Conservation (phyloP, 1,140 invertebrate genomes). For the Dendrolimus punctatus region DNA sequence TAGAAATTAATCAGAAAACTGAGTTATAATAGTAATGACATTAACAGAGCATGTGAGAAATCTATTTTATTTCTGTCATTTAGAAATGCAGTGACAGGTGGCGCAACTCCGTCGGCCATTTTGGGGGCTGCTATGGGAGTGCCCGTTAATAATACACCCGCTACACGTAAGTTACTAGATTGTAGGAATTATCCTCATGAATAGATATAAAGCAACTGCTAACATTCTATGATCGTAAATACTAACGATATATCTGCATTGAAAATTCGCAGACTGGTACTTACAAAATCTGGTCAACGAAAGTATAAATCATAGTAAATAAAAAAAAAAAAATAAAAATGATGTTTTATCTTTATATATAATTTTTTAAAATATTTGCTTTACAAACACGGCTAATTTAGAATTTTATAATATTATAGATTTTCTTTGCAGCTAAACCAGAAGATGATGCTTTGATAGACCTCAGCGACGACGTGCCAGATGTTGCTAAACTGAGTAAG, state of each 20-base stretch:
- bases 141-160: constrained; percentile 24
- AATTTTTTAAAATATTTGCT: neutral
- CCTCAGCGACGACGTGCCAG: constrained; percentile 57
- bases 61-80: neutral
- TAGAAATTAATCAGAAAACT: too few species aligned
- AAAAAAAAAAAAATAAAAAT: too few species aligned
- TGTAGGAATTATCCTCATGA: neutral
- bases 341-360: too few species aligned
- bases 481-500: constrained; percentile 58
- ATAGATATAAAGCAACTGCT: too few species aligned
- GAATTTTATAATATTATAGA: neutral
- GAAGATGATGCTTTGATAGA: constrained; percentile 59
- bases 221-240: too few species aligned
- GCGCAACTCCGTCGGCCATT: constrained; percentile 52
- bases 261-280: too few species aligned
- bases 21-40: too few species aligned
- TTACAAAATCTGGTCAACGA: too few species aligned
- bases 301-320: too few species aligned
- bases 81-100: constrained; percentile 45
- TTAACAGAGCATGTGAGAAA: neutral
- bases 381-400: too few species aligned
- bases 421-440: constrained; percentile 34
- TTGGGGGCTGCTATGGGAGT: constrained; percentile 62
- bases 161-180: constrained; percentile 33
- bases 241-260: too few species aligned